Base-by-base conservation (phyloP, 2,113 vertebrate genomes). In the Prionailurus bengalensis region DNA sequence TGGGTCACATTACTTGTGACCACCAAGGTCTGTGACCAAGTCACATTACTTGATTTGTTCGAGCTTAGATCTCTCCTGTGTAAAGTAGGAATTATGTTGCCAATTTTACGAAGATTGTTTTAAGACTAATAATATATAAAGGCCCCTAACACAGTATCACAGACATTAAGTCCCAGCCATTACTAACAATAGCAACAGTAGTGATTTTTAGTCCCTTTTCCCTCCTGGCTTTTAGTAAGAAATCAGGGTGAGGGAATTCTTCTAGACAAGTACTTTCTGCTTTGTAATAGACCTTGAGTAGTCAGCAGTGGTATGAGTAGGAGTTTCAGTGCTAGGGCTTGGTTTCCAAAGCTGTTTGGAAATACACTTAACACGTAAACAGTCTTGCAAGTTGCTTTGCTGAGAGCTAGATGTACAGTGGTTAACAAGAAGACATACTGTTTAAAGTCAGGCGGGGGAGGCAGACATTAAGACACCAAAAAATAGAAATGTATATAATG, bases 291-390 rank as follows among this genome's bases (percentile, higher is more conserved):
- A 85, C 3, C 1, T 31, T 27, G 31, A 70, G 61, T 74, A 53
- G 36, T 16, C 55, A 81, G 31, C 19, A 42, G n/a, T 86, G 39
- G 15, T 53, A 9, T 58, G 48, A 74, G 9, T 74, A 58, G 63
- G 85, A 39, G 31, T 93, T 81, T 48, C 48, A 9, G 12, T 63
- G 81, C 58, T 68, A 82, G 58, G 10, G 80, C 4, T 70, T 93
- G 81, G 66, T 90, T 95, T 93, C 48, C 93, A n/a, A 90, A 61
- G 39, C 86, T 91, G 15, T 91, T 74, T 29, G 48, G 86, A 95
- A 81, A 51, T 81, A 55, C 10, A 48, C 42, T 81, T 96, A 66
- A 66, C 16, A 73, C 23, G 21, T 78, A 5, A 45, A 45, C 10
- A 53, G 73, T 91, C 36, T 91, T 95, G n/a, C 21, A 39, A 61